Base-by-base conservation (phyloP, 2,888 invertebrate genomes). In the Calameuta filiformis region DNA sequence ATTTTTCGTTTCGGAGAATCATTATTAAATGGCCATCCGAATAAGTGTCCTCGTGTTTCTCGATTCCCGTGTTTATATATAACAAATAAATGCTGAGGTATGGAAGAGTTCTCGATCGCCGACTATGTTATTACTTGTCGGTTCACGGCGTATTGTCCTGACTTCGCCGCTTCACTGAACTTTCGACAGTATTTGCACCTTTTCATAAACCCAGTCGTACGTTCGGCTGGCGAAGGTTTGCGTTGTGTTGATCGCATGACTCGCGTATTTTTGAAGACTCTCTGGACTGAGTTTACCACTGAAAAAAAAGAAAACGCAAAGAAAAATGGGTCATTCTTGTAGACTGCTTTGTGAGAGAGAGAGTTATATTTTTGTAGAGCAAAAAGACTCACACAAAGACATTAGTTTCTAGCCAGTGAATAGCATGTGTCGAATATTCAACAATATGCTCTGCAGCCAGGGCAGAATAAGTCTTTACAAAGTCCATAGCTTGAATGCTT, bases 201-300 rank as follows among this genome's bases (percentile, higher is more conserved):
- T 96, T 92, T 97, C 94, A 90, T 95, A 94, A 84, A 96, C 94
- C 95, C 96, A 96, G 87, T 94, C 94, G 89, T 95, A 95, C 87
- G 95, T 96, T 83, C 95, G 93, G 12, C 94, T 92, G 77, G 96
- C 94, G 80, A 94, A 94, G 83, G 93, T 92, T 85, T 94, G 94
- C 30, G 96, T 96, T 79, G 94, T 94, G 85, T 96, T 95, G 23
- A 96, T 92, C 0, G 95, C 95, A 73, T 93, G 92, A 80, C 93
- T 91, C 0, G 95, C 94, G 80, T 95, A 95, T 91, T 93, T 95
- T 84, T 95, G 95, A 76, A 96, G 93, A 87, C 94, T 95, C 91
- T 96, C 96, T 11, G 96, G 96, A 76, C 96, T 96, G 90, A 96
- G 93, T 79, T 95, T 94, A 4, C 96, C 96, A 73, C 96, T 96